Evolutionary conservation across 2,113 vertebrate species (phyloP).

Genomic region (Dicaeum eximium): DNA sequence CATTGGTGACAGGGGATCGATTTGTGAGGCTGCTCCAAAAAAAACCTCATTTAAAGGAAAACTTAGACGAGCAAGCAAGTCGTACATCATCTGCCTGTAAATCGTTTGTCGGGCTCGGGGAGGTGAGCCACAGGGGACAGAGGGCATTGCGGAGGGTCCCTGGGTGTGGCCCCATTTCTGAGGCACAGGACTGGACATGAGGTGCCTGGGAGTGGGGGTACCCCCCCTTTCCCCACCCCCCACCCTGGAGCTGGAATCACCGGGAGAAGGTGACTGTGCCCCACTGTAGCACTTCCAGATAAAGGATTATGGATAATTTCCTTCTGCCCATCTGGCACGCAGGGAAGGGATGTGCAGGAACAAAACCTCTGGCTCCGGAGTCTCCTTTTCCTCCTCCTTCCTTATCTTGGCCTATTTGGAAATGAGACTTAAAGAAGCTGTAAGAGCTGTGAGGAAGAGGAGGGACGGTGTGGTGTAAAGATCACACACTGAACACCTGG

Average conservation of each 20-base stretch:
- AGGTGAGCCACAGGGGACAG: not conserved
- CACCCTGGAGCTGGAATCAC: not conserved
- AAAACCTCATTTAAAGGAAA: not conserved
- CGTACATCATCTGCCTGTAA: conserved; percentile 13
- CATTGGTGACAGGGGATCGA: not conserved
- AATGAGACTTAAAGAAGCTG: conserved; percentile 45
- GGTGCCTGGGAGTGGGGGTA: fast-evolving
- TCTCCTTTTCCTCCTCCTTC: conserved; percentile 40
- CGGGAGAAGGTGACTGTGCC: not conserved
- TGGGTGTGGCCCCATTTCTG: not conserved
- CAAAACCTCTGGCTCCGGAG: conserved; percentile 31
- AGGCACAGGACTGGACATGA: not conserved
- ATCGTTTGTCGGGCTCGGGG: not conserved
- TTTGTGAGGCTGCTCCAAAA: conserved; percentile 24
- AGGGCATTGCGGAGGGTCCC: not conserved
- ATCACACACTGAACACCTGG: not conserved
- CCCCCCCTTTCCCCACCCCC: not conserved
- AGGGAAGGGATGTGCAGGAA: conserved; percentile 65
- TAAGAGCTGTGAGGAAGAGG: not conserved
- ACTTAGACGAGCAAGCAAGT: conserved; percentile 31
- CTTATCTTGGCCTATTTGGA: conserved; percentile 22
- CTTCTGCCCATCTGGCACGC: conserved; percentile 68
- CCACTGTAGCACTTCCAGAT: conserved; percentile 24
- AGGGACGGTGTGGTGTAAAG: no score
- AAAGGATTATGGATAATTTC: conserved; percentile 72